These are phyloP conservation scores for Phrynosoma blainvillii DNA, from an alignment of 2,113 vertebrate genomes.

Conservation along the genomic window DNA sequence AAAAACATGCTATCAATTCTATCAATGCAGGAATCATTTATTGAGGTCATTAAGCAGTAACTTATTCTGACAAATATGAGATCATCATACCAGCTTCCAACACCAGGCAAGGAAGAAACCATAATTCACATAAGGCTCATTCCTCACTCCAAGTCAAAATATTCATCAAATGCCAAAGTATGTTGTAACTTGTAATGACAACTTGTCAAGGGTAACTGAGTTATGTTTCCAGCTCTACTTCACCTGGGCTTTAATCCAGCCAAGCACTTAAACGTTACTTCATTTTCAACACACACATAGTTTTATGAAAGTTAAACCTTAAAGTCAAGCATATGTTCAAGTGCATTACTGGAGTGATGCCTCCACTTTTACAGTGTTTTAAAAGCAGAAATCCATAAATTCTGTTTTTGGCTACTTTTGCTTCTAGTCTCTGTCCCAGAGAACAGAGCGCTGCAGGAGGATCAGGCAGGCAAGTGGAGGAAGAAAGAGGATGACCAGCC, in stretches of 20 bases:
- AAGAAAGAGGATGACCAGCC: too few species aligned
- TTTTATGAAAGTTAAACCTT: not conserved
- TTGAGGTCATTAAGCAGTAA: not conserved
- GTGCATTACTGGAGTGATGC: not conserved
- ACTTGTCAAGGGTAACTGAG: slow-evolving; percentile 1
- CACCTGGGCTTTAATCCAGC: slow-evolving; percentile 9
- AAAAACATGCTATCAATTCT: not conserved
- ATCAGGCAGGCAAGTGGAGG: too few species aligned
- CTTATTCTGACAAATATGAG: not conserved
- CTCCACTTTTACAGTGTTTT: not conserved
- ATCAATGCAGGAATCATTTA: not conserved
- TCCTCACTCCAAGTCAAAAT: not conserved
- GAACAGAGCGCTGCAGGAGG: too few species aligned
- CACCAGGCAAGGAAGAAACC: not conserved
- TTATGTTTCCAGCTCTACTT: slow-evolving; percentile 1
- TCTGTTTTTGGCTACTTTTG: not conserved
- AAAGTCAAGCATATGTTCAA: slow-evolving; percentile 10
- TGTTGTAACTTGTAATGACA: slow-evolving; percentile 4
- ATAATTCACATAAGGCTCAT: not conserved
- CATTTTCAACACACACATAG: not conserved
- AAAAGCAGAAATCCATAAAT: not conserved
- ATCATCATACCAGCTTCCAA: not conserved
- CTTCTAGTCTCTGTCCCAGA: too few species aligned
- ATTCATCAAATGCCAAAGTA: not conserved
- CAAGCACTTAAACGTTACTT: slow-evolving; percentile 20